Conservation (phyloP, 2,888 invertebrate species). For the Penaeus monodon region DNA sequence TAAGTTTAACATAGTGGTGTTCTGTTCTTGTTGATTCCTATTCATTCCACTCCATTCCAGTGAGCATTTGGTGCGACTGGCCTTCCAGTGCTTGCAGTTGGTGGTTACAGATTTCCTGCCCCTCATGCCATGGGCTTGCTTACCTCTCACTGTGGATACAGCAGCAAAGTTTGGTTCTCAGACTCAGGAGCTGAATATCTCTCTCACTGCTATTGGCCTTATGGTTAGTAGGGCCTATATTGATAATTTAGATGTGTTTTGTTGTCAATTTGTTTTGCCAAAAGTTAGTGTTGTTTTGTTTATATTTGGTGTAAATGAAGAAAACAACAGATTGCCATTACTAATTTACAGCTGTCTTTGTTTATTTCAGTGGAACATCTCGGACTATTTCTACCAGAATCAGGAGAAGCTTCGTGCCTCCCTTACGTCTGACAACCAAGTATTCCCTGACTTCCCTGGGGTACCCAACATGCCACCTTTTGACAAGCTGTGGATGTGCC, state of each 20-base stretch:
- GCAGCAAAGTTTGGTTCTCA: conserved; percentile 97
- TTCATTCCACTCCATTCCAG: conserved; percentile 71
- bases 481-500: conserved; percentile 95
- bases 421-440: conserved; percentile 80
- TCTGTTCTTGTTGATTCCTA: background rate
- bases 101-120: conserved; percentile 95
- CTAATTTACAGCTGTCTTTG: background rate
- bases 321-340: no score
- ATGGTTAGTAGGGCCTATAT: conserved; percentile 77
- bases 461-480: conserved; percentile 88
- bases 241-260: background rate
- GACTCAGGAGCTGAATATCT: conserved; percentile 95
- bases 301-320: no score
- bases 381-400: conserved; percentile 96
- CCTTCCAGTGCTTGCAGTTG: conserved; percentile 95
- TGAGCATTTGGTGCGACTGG: conserved; percentile 90
- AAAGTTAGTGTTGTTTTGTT: no score
- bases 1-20: no score
- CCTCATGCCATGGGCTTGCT: conserved; percentile 90
- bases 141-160: conserved; percentile 90
- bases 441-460: conserved; percentile 86
- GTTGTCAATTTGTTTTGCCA: no score
- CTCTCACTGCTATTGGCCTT: conserved; percentile 94
- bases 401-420: conserved; percentile 85
- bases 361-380: conserved; percentile 92